Base-by-base conservation (phyloP, 2,113 vertebrate genomes). In the Tamias sibiricus region DNA sequence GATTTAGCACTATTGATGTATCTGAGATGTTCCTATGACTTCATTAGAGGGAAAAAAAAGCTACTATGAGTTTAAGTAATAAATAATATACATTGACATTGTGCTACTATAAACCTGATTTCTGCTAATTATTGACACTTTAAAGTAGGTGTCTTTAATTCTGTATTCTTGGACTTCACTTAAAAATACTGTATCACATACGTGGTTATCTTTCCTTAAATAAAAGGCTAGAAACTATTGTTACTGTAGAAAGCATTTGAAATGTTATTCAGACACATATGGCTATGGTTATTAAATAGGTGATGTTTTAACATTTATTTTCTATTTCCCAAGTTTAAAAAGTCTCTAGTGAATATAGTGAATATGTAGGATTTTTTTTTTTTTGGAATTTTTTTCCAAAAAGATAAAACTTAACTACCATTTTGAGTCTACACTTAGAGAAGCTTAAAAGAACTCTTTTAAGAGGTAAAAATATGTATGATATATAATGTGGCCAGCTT, bases 71-170 rank as follows among this genome's bases (percentile, higher is more conserved):
- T 76, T 9, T 93, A 24, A 66, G 44, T 11, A 54, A 16, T 74
- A 35, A 54, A 16, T 74, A 35, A 57, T 59, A 22, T 20, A 40
- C 68, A n/a, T 64, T 75, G 54, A 79, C 92, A n/a, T 32, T 82
- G 10, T 95, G 24, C 44, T 90, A 10, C n/a, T 95, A 44, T 49
- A 72, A 26, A 74, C 8, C 13, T 95, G 30, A 32, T 2, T 88
- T 77, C 90, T 89, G 47, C 22, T 9, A 80, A 26, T 90, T 85
- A 83, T 59, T 74, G 10, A 26, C 40, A 32, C 80, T 93, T 64
- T 35, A 90, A 90, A 97, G 72, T 85, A 83, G n/a, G 6, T 59
- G 32, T 49, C 35, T 82, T 93, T 71, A 59, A 30, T 82, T 91
- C 2, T 89, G 28, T 69, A 68, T 64, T 94, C 49, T 91, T 94